Conservation (phyloP, 2,888 invertebrate species). For the Slavum lentiscoides region DNA sequence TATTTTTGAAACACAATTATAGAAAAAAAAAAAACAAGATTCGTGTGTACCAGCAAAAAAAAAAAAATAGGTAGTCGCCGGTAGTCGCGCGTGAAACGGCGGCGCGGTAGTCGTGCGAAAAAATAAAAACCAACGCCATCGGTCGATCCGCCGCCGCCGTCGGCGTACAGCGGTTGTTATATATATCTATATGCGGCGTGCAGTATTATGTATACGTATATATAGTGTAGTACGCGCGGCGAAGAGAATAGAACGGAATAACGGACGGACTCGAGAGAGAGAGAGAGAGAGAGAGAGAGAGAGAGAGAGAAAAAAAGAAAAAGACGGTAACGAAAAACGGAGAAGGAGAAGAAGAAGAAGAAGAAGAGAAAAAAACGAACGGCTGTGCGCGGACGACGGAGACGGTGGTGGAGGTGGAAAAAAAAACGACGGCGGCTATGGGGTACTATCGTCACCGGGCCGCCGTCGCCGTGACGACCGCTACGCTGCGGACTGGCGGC, state of each 20-base stretch:
- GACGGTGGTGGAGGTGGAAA: not conserved
- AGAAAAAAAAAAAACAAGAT: too few relatives aligned
- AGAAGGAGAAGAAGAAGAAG: slow-evolving; percentile 15
- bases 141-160: not conserved
- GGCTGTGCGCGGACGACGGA: not conserved
- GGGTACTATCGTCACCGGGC: slow-evolving; percentile 32
- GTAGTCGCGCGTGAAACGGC: too few relatives aligned
- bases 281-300: too few relatives aligned
- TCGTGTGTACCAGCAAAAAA: too few relatives aligned
- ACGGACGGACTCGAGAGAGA: too few relatives aligned
- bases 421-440: slow-evolving; percentile 11
- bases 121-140: not conserved
- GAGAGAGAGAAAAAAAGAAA: too few relatives aligned
- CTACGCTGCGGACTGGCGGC: not conserved
- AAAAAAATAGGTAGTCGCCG: too few relatives aligned
- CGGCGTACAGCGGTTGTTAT: not conserved
- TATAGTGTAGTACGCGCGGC: too few relatives aligned
- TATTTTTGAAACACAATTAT: too few relatives aligned
- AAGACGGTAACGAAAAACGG: not conserved
- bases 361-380: slow-evolving; percentile 16
- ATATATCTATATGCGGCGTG: not conserved
- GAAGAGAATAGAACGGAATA: too few relatives aligned
- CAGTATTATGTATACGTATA: too few relatives aligned
- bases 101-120: not conserved
- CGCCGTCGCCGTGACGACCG: slow-evolving; percentile 50